Evolutionary conservation across 2,888 invertebrate species (phyloP).

Genomic region (Erynnis tages): DNA sequence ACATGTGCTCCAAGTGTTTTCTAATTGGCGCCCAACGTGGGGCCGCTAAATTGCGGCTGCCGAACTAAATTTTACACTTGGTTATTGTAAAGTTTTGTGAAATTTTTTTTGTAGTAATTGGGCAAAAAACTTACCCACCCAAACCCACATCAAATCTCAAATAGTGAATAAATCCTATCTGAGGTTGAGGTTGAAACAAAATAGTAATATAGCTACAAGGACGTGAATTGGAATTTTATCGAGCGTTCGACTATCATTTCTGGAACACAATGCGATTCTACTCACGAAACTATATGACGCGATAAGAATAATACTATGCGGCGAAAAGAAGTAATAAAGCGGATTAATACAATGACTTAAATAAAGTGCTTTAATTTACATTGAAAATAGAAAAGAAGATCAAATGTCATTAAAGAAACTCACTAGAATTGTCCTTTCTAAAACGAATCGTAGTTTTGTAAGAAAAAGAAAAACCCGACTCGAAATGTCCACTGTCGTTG

Average conservation of each 20-base stretch:
- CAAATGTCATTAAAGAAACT: conserved; percentile 13
- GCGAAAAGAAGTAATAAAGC: no score
- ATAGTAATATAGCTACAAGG: no score
- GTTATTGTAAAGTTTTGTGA: background rate
- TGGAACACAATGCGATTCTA: background rate
- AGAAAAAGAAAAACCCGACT: conserved; percentile 10
- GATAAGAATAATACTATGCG: no score
- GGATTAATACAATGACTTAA: background rate
- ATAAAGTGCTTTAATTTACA: background rate
- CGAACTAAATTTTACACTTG: background rate
- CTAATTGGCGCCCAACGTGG: conserved; percentile 39
- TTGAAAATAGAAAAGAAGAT: conserved; percentile 3
- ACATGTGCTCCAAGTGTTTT: conserved; percentile 26
- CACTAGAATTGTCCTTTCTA: conserved; percentile 5
- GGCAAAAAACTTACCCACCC: no score
- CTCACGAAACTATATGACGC: background rate
- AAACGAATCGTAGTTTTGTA: conserved; percentile 12
- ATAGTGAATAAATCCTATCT: no score
- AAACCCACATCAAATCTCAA: no score
- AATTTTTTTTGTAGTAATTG: background rate
- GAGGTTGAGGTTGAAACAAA: no score
- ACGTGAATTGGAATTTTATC: no score
- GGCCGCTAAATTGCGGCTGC: conserved; percentile 20
- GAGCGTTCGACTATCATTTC: no score
- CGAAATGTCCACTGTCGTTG: conserved; percentile 17